These are phyloP conservation scores for Notospermus geniculatus DNA, from an alignment of 1,140 invertebrate species.

Conservation along the genomic window DNA sequence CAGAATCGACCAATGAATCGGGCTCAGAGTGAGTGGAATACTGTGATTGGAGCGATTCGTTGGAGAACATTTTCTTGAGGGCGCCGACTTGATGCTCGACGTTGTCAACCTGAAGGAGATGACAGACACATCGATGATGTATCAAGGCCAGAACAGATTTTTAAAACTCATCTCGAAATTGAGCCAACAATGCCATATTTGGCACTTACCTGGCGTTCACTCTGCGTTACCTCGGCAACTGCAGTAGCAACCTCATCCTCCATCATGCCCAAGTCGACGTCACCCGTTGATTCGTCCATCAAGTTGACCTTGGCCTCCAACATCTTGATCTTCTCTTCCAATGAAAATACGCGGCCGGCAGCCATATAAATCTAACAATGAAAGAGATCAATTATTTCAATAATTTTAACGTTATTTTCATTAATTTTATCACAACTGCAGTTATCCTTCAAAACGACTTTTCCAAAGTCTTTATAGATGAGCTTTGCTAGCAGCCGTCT, in stretches of 20 bases:
- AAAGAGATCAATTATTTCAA: background rate
- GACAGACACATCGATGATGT: no score
- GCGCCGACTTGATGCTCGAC: background rate
- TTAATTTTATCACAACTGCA: no score
- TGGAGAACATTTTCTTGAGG: background rate
- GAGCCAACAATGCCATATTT: no score
- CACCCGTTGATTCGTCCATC: constrained; percentile 18
- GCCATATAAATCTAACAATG: constrained; percentile 44
- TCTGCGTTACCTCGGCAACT: constrained; percentile 30
- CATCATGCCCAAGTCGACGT: constrained; percentile 21
- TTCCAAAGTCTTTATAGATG: no score
- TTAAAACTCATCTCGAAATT: no score
- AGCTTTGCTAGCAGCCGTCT: no score
- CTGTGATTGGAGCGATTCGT: background rate
- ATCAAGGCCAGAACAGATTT: no score
- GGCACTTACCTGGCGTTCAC: constrained; percentile 32
- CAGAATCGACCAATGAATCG: constrained; percentile 3
- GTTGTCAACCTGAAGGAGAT: constrained; percentile 3
- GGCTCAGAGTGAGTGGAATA: constrained; percentile 2
- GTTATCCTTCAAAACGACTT: no score
- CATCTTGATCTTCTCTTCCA: constrained; percentile 35
- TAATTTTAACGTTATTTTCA: no score
- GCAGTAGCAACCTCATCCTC: constrained; percentile 39
- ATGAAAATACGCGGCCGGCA: constrained; percentile 30
- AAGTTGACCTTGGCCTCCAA: constrained; percentile 33